A percentile compares a stretch with the other conserved stretches of the same genome.
phyloP scores from a whole-genome alignment of 1,140 invertebrate genomes.

The Drosophila subpulchrella region DNA sequence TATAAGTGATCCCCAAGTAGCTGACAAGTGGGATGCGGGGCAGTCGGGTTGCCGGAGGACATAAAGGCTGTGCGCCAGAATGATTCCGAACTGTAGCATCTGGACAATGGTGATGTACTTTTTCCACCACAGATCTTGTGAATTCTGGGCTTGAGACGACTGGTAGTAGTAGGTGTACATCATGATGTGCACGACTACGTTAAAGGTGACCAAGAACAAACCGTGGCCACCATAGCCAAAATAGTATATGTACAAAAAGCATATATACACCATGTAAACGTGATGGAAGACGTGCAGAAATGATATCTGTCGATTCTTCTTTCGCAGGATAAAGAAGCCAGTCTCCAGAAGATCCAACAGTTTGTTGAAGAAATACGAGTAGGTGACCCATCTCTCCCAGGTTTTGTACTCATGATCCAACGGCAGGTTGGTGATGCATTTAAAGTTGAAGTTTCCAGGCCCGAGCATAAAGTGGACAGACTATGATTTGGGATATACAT shows the following conservation, averaged over 20 bases:
- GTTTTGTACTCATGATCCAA: conserved; percentile 39
- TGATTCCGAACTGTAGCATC: conserved; percentile 35
- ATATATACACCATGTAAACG: conserved; percentile 78
- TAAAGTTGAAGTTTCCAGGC: conserved; percentile 30
- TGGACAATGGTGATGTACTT: conserved; percentile 44
- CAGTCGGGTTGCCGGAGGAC: conserved; percentile 86
- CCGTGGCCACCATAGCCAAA: conserved; percentile 87
- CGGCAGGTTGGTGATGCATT: conserved; percentile 39
- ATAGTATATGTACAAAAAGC: conserved; percentile 27
- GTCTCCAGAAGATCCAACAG: conserved; percentile 57
- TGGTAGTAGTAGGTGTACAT: conserved; percentile 50
- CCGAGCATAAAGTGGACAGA: conserved; percentile 20
- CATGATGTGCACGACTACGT: conserved; percentile 23
- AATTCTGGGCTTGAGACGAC: background rate
- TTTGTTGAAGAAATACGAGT: conserved; percentile 57
- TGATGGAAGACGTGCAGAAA: conserved; percentile 85
- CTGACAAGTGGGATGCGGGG: conserved; percentile 51
- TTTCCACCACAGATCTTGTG: conserved; percentile 37
- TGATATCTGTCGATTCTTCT: conserved; percentile 55
- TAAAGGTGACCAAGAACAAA: conserved; percentile 22
- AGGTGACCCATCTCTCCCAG: conserved; percentile 33
- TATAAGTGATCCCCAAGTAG: background rate
- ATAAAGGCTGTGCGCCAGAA: conserved; percentile 17
- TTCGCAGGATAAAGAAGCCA: conserved; percentile 59
- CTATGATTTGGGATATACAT: background rate